phyloP scores from a whole-genome alignment of 2,797 vertebrate genomes.

The Basileuterus tristriatus region DNA sequence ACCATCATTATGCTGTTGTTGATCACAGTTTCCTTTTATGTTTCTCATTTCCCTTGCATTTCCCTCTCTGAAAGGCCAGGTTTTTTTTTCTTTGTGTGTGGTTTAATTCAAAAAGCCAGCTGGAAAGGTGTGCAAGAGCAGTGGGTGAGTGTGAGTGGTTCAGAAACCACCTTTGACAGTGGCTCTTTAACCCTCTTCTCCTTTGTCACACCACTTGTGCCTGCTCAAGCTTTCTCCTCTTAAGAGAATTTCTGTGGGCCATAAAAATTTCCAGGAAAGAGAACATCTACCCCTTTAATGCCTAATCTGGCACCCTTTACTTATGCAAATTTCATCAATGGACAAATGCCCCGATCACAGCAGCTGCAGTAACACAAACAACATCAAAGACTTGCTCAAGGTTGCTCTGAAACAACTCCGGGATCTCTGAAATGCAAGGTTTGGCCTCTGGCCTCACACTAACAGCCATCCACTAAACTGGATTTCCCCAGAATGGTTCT shows the following conservation, averaged over 20 bases:
- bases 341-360: conserved; percentile 3
- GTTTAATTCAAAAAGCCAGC: background rate
- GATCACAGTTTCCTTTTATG: background rate
- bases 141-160: background rate
- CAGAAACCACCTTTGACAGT: background rate
- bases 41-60: background rate
- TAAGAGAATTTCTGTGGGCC: background rate
- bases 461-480: background rate
- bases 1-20: background rate
- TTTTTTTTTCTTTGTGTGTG: background rate
- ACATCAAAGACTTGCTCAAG: conserved; percentile 22
- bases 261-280: background rate
- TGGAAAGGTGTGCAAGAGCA: background rate
- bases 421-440: background rate
- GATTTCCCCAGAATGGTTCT: background rate
- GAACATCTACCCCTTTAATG: background rate
- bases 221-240: background rate
- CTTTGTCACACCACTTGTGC: background rate
- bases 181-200: background rate
- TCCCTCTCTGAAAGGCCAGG: background rate
- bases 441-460: background rate
- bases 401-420: background rate
- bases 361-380: background rate
- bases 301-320: conserved; percentile 20
- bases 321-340: conserved; percentile 47